Conservation (phyloP, 2,797 vertebrate species). For the Dipus sagitta region DNA sequence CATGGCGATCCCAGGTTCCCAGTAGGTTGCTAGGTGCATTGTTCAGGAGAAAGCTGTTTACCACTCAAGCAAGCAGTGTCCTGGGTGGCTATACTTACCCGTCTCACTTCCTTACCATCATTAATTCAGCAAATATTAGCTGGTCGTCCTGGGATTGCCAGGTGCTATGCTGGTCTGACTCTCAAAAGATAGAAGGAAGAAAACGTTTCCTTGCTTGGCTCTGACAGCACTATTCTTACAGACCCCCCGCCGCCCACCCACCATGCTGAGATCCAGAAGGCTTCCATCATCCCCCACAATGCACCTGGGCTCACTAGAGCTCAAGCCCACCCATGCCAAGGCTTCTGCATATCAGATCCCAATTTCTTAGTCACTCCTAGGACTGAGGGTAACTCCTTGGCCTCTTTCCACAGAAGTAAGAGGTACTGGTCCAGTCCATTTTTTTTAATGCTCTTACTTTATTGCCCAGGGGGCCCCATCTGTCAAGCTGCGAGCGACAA, state of each 20-base stretch:
- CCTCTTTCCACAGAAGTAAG: rapidly evolving
- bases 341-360: conserved; percentile 71
- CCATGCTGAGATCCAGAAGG: rapidly evolving
- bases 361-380: conserved; percentile 80
- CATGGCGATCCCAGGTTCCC: too few species aligned
- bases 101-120: not conserved
- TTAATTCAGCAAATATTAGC: not conserved
- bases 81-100: too few species aligned
- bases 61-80: too few species aligned
- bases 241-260: not conserved
- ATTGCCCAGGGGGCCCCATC: not conserved
- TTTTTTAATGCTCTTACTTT: too few species aligned
- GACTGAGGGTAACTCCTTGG: conserved; percentile 33
- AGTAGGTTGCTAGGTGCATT: too few species aligned
- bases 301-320: not conserved
- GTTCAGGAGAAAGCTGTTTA: too few species aligned
- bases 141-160: too few species aligned
- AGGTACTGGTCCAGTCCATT: rapidly evolving
- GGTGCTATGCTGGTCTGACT: not conserved
- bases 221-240: rapidly evolving
- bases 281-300: not conserved
- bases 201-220: too few species aligned
- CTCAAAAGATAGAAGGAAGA: not conserved
- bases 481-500: rapidly evolving
- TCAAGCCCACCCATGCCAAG: rapidly evolving